Evolutionary conservation across 2,113 vertebrate species (phyloP), one percentile per base, ranked within the genome.

Genomic region (Empidonax alnorum): DNA sequence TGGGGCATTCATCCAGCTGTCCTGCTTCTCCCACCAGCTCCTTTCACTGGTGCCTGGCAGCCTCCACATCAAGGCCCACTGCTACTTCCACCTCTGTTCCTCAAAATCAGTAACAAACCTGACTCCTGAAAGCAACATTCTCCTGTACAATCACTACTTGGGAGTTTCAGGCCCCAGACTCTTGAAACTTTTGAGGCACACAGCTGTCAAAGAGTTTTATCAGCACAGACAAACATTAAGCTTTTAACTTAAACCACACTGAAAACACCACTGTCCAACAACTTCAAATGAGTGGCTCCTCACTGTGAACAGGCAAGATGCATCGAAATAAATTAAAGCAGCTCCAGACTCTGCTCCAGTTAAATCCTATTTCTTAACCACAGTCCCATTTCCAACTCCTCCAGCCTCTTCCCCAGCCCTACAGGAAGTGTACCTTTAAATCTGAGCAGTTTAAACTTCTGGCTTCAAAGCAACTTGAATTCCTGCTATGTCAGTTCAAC

Each of bases 401-500:
- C 30, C 75, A 96, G 58, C 41, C 8, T 56, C 53, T 69, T 65
- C 52, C 59, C 67, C 20, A 76, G 63, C 72, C 67, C 68, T 44
- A 73, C 79, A 83, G 33, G 21, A 72, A 76, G 49, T 35, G 27
- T 61, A 93, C 62, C 67, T 90, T 65, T 79, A 80, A 76, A 88
- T 62, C 46, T 83, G 71, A 88, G 82, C 27, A 90, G 82, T 67
- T 83, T 80, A 65, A 90, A 37, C 76, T 86, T 96, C 86, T 73
- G 91, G 33, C 86, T 96, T 86, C 89, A 65, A 80, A 90, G 44
- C 67, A 86, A 73, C 76, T 41, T 85, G 59, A 84, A 88, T 44
- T 83, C 86, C 93, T 95, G 76, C 63, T 88, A 90, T 84, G 59
- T 69, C 86, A 95, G 71, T 82, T 93, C 79, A 88, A 93, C 72